Base-by-base conservation (phyloP, 2,113 vertebrate species). In the Festucalex cinctus region DNA sequence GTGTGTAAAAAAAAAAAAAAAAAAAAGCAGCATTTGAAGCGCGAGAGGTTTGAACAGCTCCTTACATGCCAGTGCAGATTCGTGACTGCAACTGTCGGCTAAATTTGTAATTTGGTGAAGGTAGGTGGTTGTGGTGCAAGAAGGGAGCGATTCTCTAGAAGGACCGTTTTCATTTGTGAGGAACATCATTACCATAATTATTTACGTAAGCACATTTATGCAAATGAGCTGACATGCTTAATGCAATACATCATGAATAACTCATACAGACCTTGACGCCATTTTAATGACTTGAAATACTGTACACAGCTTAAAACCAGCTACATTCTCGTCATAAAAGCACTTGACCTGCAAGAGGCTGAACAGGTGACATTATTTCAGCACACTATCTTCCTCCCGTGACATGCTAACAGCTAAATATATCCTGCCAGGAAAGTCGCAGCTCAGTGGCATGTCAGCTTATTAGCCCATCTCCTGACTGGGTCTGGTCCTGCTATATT, bases 401-500 rank as follows among this genome's bases (percentile, higher is more conserved):
- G 24, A 63, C n/a, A 58, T 43, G 57, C 66, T 44, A 35, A 49
- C 36, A 3, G 65, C 85, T 88, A 85, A 88, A 88, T 79, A 67
- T 83, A 89, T 63, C 64, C 62, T 26, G 39, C 35, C 26, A 43
- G 78, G 66, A 78, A 77, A 79, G 70, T 51, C 51, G 58, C 63
- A 20, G 4, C 79, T 78, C 70, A 62, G 67, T 74, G 74, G 43
- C 67, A 69, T 80, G 71, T 67, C 70, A 60, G 75, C 81, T 85
- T 71, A 82, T 88, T 83, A 79, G 75, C 76, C 71, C 63, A 10
- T 73, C 80, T 85, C 72, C 69, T 16, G 24, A 62, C 57, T 24
- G 8, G 49, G 17, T 35, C 28, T 48, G 68, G 74, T 35, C 53
- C 24, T 63, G 58, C 68, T 51, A 17, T 35, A 78, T 74, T 56